Percentiles rank a stretch among this genome's conserved stretches.
These are phyloP conservation scores for Dunckerocampus dactyliophorus DNA, from an alignment of 2,113 vertebrate genomes.

Conservation along the genomic window DNA sequence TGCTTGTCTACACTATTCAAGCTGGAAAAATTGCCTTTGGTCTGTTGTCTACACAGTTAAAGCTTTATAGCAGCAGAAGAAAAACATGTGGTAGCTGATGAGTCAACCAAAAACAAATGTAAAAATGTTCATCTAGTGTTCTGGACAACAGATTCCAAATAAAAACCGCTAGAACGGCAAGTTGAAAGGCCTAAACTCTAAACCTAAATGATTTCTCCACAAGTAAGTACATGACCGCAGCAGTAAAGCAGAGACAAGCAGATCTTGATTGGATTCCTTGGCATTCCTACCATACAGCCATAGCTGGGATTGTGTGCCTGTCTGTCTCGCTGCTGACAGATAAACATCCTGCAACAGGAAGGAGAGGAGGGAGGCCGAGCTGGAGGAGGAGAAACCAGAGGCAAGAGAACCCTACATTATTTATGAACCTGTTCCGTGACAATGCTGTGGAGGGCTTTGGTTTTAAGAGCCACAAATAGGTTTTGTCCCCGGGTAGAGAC, in stretches of 20 bases:
- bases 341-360: conserved; percentile 38
- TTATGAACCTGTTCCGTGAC: conserved; percentile 18
- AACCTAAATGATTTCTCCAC: background rate
- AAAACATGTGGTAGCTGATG: background rate
- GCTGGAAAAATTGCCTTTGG: background rate
- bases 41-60: background rate
- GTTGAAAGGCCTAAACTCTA: background rate
- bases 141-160: background rate
- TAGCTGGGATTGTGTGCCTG: conserved; percentile 18
- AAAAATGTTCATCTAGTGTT: background rate
- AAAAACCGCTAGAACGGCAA: background rate
- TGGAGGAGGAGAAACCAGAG: conserved; percentile 15
- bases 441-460: conserved; percentile 13
- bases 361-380: conserved; percentile 12
- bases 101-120: background rate
- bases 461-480: conserved; percentile 25
- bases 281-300: conserved; percentile 23
- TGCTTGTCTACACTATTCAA: background rate
- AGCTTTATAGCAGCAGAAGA: background rate
- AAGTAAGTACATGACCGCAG: background rate
- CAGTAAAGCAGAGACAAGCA: conserved; percentile 5
- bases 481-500: conserved; percentile 23
- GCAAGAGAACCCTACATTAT: conserved; percentile 25
- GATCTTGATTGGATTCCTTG: conserved; percentile 33
- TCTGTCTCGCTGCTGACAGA: conserved; percentile 8